phyloP scores from a whole-genome alignment of 1,140 invertebrate species.

The Sarcophaga peregrina region DNA sequence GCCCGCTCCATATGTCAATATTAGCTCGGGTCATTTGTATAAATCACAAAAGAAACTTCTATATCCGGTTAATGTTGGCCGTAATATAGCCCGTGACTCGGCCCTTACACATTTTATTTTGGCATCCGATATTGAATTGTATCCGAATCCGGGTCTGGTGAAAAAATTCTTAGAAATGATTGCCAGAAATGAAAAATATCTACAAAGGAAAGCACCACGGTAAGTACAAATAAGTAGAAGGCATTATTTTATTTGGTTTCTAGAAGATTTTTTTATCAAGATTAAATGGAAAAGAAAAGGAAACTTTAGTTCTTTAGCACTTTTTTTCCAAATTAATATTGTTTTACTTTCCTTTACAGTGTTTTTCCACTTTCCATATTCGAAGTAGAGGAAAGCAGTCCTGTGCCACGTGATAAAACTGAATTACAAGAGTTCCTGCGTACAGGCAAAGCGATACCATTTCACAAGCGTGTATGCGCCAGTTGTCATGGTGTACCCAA shows the following conservation, averaged over 20 bases:
- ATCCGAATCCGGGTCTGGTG: constrained; percentile 83
- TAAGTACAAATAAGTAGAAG: constrained; percentile 43
- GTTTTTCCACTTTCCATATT: constrained; percentile 65
- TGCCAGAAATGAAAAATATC: constrained; percentile 74
- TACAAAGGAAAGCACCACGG: constrained; percentile 67
- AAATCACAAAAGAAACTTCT: constrained; percentile 82
- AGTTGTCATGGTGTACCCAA: constrained; percentile 90
- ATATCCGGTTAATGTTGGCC: constrained; percentile 89
- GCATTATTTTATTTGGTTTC: too few species aligned
- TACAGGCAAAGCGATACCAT: constrained; percentile 84
- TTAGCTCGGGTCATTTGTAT: constrained; percentile 75
- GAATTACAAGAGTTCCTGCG: constrained; percentile 80
- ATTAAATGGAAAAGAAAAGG: background rate
- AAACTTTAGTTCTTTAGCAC: background rate
- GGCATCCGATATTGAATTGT: constrained; percentile 88
- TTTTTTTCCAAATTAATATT: background rate
- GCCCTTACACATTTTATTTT: constrained; percentile 86
- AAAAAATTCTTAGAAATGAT: constrained; percentile 85
- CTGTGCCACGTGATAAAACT: constrained; percentile 79
- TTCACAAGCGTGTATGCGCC: constrained; percentile 90
- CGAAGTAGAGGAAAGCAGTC: constrained; percentile 60
- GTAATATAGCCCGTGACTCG: constrained; percentile 85
- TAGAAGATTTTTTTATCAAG: background rate
- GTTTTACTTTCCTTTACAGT: constrained; percentile 47
- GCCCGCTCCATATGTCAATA: constrained; percentile 76